These are phyloP conservation scores for Octodonta nipae DNA, from an alignment of 2,888 invertebrate genomes.

Conservation along the genomic window DNA sequence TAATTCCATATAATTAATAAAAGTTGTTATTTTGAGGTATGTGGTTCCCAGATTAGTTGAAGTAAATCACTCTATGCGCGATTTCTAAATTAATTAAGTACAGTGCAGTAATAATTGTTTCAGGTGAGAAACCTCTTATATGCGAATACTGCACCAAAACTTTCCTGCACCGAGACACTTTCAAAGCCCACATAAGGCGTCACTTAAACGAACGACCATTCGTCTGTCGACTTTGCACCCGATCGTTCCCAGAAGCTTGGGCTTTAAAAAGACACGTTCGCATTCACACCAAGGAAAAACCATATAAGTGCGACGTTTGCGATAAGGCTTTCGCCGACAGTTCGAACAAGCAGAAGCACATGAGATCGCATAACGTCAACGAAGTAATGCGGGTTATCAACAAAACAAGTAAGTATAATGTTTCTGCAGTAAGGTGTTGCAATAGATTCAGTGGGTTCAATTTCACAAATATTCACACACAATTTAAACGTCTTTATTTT, in stretches of 20 bases:
- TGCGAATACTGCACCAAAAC: constrained; percentile 46
- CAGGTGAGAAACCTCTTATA: constrained; percentile 41
- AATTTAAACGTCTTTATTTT: too few species aligned
- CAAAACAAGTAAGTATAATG: too few species aligned
- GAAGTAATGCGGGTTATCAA: too few species aligned
- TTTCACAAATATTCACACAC: too few species aligned
- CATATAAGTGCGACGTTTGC: constrained; percentile 58
- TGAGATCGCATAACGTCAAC: constrained; percentile 37
- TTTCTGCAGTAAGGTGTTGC: too few species aligned
- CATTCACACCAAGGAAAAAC: constrained; percentile 53
- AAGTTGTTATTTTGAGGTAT: too few species aligned
- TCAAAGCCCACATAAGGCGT: constrained; percentile 51
- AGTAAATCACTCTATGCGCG: too few species aligned
- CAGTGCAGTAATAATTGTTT: too few species aligned
- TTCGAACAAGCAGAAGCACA: constrained; percentile 60
- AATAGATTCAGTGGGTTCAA: too few species aligned
- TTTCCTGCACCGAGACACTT: constrained; percentile 48
- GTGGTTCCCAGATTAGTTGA: too few species aligned
- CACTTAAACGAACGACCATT: constrained; percentile 53
- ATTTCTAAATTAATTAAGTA: too few species aligned
- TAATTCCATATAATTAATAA: too few species aligned
- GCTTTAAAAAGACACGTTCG: constrained; percentile 51
- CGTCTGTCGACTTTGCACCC: constrained; percentile 43
- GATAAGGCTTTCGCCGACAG: constrained; percentile 62
- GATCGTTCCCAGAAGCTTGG: constrained; percentile 53